Evolutionary conservation across 2,797 vertebrate species (phyloP).

Genomic region (Okamejei kenojei): DNA sequence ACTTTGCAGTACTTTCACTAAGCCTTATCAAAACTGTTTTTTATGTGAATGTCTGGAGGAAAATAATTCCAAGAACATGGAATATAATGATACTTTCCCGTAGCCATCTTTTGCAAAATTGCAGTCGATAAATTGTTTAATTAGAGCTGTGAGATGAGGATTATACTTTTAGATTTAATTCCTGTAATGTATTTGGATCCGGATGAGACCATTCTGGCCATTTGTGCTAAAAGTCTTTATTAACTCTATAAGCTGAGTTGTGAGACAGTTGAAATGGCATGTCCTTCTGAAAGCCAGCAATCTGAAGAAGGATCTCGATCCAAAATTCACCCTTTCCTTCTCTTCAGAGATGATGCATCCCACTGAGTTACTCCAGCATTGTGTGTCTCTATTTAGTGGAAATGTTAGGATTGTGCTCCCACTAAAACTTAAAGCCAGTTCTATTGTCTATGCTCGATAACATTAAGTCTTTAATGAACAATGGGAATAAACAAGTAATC

Average conservation of each 20-base stretch:
- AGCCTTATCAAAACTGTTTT: too few relatives aligned
- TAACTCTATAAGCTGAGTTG: neutral
- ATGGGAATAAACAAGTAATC: neutral
- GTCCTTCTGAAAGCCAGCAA: neutral
- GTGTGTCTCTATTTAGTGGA: neutral
- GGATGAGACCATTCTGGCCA: neutral
- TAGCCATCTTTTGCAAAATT: neutral
- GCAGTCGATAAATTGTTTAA: neutral
- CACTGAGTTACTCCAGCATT: too few relatives aligned
- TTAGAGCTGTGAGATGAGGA: neutral
- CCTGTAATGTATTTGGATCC: neutral
- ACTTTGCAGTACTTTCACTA: too few relatives aligned
- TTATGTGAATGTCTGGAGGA: neutral
- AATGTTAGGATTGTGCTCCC: neutral
- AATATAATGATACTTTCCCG: neutral
- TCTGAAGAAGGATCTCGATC: too few relatives aligned
- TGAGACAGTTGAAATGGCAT: neutral
- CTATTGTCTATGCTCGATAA: neutral
- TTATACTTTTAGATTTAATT: neutral
- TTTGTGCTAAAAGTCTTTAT: neutral
- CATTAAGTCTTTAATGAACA: neutral
- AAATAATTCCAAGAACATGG: neutral
- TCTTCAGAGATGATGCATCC: too few relatives aligned
- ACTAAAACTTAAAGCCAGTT: neutral
- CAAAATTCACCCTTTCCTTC: too few relatives aligned